Evolutionary conservation across 2,797 vertebrate species (phyloP).

Genomic region (Sebastes iracundus): DNA sequence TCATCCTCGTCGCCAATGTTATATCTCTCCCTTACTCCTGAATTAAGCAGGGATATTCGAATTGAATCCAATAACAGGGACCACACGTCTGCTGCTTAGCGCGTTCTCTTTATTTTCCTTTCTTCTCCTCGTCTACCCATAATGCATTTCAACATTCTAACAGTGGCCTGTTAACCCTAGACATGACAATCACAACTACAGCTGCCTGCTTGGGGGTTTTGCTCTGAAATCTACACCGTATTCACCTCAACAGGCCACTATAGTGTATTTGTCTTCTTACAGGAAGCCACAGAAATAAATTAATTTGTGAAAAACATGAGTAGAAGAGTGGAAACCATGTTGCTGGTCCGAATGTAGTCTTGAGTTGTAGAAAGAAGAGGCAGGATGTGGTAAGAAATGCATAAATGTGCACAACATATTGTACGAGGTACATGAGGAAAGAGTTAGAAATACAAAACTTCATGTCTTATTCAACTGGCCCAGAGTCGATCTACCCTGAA

Average conservation of each 20-base stretch:
- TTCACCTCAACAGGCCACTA: background rate
- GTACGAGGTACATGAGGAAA: background rate
- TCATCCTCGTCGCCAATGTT: too few species aligned
- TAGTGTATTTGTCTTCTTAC: background rate
- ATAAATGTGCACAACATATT: background rate
- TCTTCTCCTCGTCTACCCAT: too few species aligned
- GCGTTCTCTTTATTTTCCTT: too few species aligned
- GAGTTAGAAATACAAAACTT: background rate
- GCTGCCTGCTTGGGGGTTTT: background rate
- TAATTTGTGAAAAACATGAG: slow-evolving; percentile 8
- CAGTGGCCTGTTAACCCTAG: too few species aligned
- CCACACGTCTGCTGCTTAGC: too few species aligned
- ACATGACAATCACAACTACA: background rate
- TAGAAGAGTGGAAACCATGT: background rate
- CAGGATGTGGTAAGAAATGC: background rate
- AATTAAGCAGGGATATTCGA: too few species aligned
- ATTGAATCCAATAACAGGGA: too few species aligned
- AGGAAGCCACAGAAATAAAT: slow-evolving; percentile 8
- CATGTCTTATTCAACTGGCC: background rate
- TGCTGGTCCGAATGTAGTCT: background rate
- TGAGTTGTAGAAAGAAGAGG: background rate
- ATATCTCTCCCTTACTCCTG: too few species aligned
- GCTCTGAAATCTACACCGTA: background rate
- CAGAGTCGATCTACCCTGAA: background rate
- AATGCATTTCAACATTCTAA: too few species aligned